A percentile compares a stretch with the other conserved stretches of the same genome.
Evolutionary conservation across 1,140 invertebrate genomes (phyloP).

Genomic region (Zaprionus vittiger): DNA sequence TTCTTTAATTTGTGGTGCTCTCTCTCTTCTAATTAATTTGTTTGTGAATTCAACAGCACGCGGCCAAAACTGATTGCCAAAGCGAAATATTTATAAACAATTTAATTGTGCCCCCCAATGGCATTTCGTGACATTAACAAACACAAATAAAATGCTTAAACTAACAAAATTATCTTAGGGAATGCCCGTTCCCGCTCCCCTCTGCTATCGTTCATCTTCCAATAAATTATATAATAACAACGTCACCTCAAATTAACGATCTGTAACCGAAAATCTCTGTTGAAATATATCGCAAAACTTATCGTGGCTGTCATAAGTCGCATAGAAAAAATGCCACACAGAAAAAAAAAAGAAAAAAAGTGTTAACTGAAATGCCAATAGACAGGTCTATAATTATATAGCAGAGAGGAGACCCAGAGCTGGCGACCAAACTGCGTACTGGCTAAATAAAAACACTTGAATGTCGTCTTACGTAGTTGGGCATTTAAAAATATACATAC

Average conservation of each 20-base stretch:
- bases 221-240: not conserved
- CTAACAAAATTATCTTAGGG: not conserved
- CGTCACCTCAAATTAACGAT: not conserved
- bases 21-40: conserved; percentile 48
- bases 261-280: conserved; percentile 8
- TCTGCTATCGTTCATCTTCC: not conserved
- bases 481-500: conserved; percentile 66
- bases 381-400: conserved; percentile 43
- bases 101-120: conserved; percentile 51
- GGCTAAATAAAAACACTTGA: conserved; percentile 79
- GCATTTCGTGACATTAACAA: conserved; percentile 42
- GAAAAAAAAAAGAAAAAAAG: conserved; percentile 24
- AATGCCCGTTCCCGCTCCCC: conserved; percentile 8
- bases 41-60: conserved; percentile 17
- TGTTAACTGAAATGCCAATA: conserved; percentile 43
- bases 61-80: not conserved
- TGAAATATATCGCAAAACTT: conserved; percentile 10
- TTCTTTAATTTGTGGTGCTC: conserved; percentile 16
- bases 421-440: conserved; percentile 55
- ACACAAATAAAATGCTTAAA: not conserved
- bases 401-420: conserved; percentile 8
- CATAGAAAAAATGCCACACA: conserved; percentile 16
- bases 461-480: conserved; percentile 81
- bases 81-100: conserved; percentile 43
- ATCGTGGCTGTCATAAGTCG: conserved; percentile 26